A percentile compares a stretch with the other conserved stretches of the same genome.
phyloP scores from a whole-genome alignment of 2,113 vertebrate genomes.

The Hippotragus niger region DNA sequence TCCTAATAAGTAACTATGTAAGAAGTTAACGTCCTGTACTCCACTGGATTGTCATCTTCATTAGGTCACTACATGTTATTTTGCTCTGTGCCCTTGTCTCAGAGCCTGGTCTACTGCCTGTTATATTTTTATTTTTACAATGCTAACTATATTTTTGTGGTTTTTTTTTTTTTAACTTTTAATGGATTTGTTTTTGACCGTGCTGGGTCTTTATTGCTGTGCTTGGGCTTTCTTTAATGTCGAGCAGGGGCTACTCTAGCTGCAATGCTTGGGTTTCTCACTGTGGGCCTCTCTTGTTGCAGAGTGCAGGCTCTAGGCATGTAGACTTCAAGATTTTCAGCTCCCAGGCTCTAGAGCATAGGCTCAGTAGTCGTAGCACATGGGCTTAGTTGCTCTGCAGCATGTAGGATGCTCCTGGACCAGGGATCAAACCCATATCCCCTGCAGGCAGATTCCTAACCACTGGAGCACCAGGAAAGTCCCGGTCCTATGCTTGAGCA shows the following conservation, averaged over 20 bases:
- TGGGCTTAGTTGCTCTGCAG: not conserved
- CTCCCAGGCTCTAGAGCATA: not conserved
- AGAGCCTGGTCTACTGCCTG: not conserved
- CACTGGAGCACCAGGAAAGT: not conserved
- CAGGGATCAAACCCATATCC: not conserved
- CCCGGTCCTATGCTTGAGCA: not conserved
- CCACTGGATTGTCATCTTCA: not conserved
- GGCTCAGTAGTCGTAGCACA: not conserved
- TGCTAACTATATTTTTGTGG: not conserved
- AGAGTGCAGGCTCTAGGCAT: not conserved
- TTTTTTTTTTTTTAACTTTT: not conserved
- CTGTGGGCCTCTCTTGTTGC: not conserved
- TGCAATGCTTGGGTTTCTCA: not conserved
- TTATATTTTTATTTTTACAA: not conserved
- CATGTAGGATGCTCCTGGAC: not conserved
- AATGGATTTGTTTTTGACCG: not conserved
- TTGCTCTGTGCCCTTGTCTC: not conserved
- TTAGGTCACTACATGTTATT: not conserved
- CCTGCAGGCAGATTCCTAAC: not conserved
- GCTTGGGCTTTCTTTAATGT: not conserved
- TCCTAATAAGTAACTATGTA: not conserved
- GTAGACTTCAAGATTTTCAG: not conserved
- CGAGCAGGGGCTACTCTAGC: not conserved
- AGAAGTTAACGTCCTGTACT: not conserved
- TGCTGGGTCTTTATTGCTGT: not conserved